Percentiles rank a stretch among this genome's conserved stretches.
These are phyloP conservation scores for Aldrovandia affinis DNA, from an alignment of 2,797 vertebrate species.

Conservation along the genomic window DNA sequence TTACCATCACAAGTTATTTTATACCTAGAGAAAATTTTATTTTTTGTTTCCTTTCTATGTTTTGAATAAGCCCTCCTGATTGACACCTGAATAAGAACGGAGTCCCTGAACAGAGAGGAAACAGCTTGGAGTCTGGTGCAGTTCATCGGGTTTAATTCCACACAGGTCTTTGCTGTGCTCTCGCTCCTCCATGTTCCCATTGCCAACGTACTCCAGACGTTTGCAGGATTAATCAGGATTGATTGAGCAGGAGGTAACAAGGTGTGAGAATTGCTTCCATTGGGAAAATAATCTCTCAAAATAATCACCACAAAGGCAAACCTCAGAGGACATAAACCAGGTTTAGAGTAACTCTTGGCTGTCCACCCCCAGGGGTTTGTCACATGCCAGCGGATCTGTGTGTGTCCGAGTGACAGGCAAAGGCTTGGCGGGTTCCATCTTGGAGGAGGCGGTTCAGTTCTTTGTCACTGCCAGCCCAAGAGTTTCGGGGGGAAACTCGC, in stretches of 20 bases:
- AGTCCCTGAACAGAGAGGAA: conserved; percentile 23
- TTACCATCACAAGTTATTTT: background rate
- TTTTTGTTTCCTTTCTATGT: background rate
- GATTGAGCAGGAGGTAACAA: conserved; percentile 78
- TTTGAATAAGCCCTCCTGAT: background rate
- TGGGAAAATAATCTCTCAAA: conserved; percentile 53
- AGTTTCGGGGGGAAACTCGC: no score
- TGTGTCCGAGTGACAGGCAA: no score
- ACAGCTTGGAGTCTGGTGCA: conserved; percentile 66
- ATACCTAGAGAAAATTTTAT: background rate
- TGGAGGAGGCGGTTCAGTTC: no score
- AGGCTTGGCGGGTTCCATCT: no score
- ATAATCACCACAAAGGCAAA: conserved; percentile 41
- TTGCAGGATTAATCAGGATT: conserved; percentile 78
- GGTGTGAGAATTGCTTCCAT: conserved; percentile 65
- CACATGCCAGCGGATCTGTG: no score
- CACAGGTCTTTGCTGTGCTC: conserved; percentile 90
- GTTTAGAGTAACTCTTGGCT: conserved; percentile 51
- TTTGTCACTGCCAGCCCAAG: no score
- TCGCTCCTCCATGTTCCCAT: conserved; percentile 79
- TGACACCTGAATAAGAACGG: background rate
- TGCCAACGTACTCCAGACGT: conserved; percentile 74
- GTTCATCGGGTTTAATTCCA: conserved; percentile 96
- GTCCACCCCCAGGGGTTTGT: no score
- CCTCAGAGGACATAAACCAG: conserved; percentile 6